Evolutionary conservation across 2,113 vertebrate genomes (phyloP), one percentile per base, ranked within the genome.

Genomic region (Pangasianodon hypophthalmus): DNA sequence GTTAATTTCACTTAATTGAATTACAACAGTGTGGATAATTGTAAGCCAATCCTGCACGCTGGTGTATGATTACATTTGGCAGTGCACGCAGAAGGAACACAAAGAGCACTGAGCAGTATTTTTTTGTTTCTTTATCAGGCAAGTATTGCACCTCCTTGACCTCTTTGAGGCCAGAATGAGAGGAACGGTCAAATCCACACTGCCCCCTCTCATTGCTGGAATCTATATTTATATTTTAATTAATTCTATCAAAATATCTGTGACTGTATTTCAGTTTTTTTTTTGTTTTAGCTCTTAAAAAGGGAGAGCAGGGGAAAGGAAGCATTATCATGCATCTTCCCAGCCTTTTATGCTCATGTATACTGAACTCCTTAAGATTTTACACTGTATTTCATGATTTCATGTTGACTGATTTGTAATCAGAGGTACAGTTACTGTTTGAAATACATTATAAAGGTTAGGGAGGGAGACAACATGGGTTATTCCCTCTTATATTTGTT

Each of bases 1-100:
- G 85, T 73, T 54, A 32, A 73, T 56, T 56, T 37, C 21, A 44
- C n/a, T 37, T 73, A 54, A 79, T 64, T 46, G 86, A 77, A 80
- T 87, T 80, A 46, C 60, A 60, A 62, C 32, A 60, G 4, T 62
- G 54, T 60, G 18, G 41, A 80, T 87, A 62, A 87, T 62, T 80
- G 56, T 48, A 29, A 87, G 29, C 9, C 4, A 13, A 50, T 62
- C 75, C 29, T 37, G 26, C 29, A 16, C 67, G 73, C 29, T 86
- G 46, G 64, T 56, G 79, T 82, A 82, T 19, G 16, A 82, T 32
- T 54, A 56, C 79, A 54, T 54, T 81, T 32, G 29, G 79, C 79
- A 19, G 50, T 32, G 0, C 56, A 54, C 9, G 16, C 29, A 50
- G 46, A 26, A 48, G 10, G 44, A 80, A 50, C 77, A 50, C 11